phyloP scores from a whole-genome alignment of 2,797 vertebrate genomes.

The Atherinosoma microstoma region DNA sequence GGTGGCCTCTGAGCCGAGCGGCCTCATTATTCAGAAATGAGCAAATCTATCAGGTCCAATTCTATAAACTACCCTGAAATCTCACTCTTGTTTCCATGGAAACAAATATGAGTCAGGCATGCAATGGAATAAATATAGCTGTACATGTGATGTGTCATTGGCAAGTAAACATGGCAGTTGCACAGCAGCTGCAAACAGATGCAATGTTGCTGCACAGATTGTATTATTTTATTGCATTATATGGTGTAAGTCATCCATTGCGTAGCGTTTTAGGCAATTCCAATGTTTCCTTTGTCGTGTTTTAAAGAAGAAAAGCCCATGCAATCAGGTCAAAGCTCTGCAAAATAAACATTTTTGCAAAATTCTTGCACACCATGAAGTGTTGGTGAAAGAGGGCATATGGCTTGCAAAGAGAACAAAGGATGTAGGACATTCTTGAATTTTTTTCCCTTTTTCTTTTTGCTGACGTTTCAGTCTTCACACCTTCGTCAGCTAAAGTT shows the following conservation, averaged over 20 bases:
- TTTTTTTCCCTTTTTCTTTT: background rate
- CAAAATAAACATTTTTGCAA: background rate
- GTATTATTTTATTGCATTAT: conserved; percentile 5
- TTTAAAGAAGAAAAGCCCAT: background rate
- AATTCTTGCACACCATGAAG: background rate
- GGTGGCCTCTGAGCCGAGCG: conserved; percentile 49
- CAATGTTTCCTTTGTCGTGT: background rate
- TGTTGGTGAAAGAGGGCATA: background rate
- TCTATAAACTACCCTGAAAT: conserved; percentile 63
- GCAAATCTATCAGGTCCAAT: conserved; percentile 60
- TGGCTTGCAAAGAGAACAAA: background rate
- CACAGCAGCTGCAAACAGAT: conserved; percentile 56
- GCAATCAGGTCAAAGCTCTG: background rate
- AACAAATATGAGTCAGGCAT: conserved; percentile 69
- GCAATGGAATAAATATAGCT: conserved; percentile 70
- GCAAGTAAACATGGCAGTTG: conserved; percentile 58
- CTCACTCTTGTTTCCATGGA: conserved; percentile 72
- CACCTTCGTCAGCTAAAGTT: conserved; percentile 10
- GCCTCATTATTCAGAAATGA: conserved; percentile 58
- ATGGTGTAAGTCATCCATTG: background rate
- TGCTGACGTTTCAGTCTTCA: background rate
- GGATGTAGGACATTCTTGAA: background rate
- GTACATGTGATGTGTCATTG: conserved; percentile 65
- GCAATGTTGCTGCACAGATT: background rate
- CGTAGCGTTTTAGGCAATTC: background rate